A percentile compares a stretch with the other conserved stretches of the same genome.
Evolutionary conservation across 1,140 invertebrate genomes (phyloP).

Genomic region (Panonychus citri): DNA sequence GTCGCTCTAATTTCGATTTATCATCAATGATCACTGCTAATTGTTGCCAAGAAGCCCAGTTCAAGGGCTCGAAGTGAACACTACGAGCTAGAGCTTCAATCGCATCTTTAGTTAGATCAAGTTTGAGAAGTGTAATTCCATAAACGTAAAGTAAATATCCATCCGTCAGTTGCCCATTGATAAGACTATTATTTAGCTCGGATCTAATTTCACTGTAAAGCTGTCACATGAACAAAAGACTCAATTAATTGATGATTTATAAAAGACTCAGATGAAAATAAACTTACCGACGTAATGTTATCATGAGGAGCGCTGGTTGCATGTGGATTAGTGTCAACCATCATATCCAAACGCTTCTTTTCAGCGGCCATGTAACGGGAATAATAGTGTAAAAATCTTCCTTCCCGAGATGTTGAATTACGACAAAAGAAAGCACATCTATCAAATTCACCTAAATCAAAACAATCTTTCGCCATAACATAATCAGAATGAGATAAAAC

Average conservation of each 20-base stretch:
- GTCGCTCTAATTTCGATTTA: constrained; percentile 32
- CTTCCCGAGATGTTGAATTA: constrained; percentile 37
- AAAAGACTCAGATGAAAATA: not conserved
- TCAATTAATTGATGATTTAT: not conserved
- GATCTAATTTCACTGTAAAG: constrained; percentile 11
- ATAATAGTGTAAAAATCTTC: constrained; percentile 56
- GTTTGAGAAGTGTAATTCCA: constrained; percentile 66
- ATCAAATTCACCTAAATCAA: constrained; percentile 76
- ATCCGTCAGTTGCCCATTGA: constrained; percentile 4
- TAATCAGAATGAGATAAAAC: constrained; percentile 26
- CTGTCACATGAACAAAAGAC: not conserved
- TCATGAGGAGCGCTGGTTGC: constrained; percentile 27
- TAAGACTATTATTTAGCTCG: constrained; percentile 13
- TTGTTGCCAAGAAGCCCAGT: constrained; percentile 85
- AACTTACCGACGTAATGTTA: constrained; percentile 22
- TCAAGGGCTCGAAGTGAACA: constrained; percentile 46
- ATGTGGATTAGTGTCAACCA: constrained; percentile 3
- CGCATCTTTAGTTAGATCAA: constrained; percentile 49
- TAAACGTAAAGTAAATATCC: constrained; percentile 22
- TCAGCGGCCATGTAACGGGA: constrained; percentile 41
- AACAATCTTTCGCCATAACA: constrained; percentile 60
- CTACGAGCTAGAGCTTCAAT: constrained; percentile 51
- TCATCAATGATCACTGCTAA: constrained; percentile 60
- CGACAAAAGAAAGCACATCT: constrained; percentile 60
- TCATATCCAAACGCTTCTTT: constrained; percentile 8